A percentile compares a stretch with the other conserved stretches of the same genome.
phyloP scores from a whole-genome alignment of 2,888 invertebrate species.

The Dryococelus australis region DNA sequence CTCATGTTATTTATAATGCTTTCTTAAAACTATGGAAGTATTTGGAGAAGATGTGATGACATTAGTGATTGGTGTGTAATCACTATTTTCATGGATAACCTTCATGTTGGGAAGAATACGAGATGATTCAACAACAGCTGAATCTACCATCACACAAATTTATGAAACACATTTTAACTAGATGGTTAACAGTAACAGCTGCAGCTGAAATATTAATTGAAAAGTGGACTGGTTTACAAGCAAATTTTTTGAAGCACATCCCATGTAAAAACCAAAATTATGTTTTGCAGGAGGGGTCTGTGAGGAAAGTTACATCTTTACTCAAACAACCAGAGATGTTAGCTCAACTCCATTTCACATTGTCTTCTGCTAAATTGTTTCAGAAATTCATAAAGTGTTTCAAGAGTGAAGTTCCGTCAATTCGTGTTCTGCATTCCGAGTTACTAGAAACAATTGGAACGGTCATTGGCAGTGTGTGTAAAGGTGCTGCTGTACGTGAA shows the following conservation, averaged over 20 bases:
- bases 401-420: background rate
- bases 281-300: background rate
- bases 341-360: background rate
- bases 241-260: background rate
- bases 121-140: background rate
- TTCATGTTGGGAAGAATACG: background rate
- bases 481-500: too few species aligned
- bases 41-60: background rate
- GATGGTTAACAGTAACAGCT: background rate
- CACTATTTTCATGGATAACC: background rate
- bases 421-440: background rate
- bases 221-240: background rate
- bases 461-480: background rate
- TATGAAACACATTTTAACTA: background rate
- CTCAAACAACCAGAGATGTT: background rate
- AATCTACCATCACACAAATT: background rate
- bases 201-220: background rate
- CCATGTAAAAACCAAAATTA: background rate
- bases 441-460: background rate
- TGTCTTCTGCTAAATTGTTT: conserved; percentile 9
- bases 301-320: too few species aligned
- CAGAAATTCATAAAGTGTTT: background rate
- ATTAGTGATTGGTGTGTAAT: background rate
- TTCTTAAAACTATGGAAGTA: background rate
- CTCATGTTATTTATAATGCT: background rate